These are phyloP conservation scores for Erannis defoliaria DNA, from an alignment of 2,888 invertebrate genomes.

Conservation along the genomic window DNA sequence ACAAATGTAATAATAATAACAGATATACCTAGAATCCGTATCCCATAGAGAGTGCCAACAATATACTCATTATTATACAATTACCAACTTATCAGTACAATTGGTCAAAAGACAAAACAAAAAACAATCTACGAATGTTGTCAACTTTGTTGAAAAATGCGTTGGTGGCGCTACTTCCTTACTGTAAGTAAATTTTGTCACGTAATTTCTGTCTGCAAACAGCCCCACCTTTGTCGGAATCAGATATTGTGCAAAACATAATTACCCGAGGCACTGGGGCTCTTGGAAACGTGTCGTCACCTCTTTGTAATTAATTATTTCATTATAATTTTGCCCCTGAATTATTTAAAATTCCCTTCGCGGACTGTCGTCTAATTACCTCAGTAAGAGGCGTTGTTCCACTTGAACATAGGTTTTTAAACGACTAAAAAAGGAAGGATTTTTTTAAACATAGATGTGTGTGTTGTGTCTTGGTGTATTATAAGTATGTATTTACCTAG, in stretches of 20 bases:
- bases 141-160: neutral
- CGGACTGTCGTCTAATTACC: slow-evolving; percentile 56
- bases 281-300: slow-evolving; percentile 55
- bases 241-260: slow-evolving; percentile 51
- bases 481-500: too few relatives aligned
- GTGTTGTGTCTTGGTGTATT: too few relatives aligned
- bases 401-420: slow-evolving; percentile 31
- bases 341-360: slow-evolving; percentile 62
- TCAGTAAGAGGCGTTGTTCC: slow-evolving; percentile 16
- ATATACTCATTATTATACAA: slow-evolving; percentile 3
- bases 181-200: neutral
- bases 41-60: neutral
- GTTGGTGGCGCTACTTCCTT: neutral
- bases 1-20: neutral
- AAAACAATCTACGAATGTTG: neutral
- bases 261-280: slow-evolving; percentile 42
- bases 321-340: slow-evolving; percentile 58
- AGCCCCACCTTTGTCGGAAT: slow-evolving; percentile 35
- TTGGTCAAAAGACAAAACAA: slow-evolving; percentile 10
- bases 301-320: slow-evolving; percentile 63
- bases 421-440: too few relatives aligned
- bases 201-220: slow-evolving; percentile 13
- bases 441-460: too few relatives aligned
- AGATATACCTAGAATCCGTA: neutral
- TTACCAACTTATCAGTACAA: neutral